Evolutionary conservation across 2,113 vertebrate genomes (phyloP).

Genomic region (Axis porcinus): DNA sequence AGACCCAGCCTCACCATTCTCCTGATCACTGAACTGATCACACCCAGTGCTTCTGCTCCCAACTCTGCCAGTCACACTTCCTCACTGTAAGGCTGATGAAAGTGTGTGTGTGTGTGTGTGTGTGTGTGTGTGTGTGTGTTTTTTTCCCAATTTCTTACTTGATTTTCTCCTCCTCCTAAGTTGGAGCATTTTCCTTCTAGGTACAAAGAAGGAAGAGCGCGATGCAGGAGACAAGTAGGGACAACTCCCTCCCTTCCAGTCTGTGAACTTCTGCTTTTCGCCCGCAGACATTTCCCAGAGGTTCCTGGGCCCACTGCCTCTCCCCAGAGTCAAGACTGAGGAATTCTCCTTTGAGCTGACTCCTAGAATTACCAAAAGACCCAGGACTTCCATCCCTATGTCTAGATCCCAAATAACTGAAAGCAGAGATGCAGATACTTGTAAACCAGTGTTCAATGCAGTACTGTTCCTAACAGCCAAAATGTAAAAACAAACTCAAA

Average conservation of each 20-base stretch:
- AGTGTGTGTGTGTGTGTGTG: no score
- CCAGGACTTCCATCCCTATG: not conserved
- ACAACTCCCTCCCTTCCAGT: not conserved
- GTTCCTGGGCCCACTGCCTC: not conserved
- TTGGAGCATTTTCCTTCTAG: not conserved
- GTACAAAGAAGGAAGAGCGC: not conserved
- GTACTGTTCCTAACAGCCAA: not conserved
- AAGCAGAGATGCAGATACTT: not conserved
- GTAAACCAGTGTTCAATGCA: not conserved
- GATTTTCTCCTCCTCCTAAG: not conserved
- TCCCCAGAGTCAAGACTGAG: not conserved
- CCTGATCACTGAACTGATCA: accelerated
- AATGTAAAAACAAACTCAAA: not conserved
- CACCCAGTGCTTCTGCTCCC: not conserved
- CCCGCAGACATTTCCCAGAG: not conserved
- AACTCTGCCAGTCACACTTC: not conserved
- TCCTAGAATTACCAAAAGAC: not conserved
- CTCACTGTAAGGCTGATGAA: not conserved
- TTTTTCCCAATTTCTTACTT: no score
- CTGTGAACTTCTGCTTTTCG: not conserved
- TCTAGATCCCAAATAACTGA: not conserved
- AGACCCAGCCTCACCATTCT: not conserved
- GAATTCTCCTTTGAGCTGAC: not conserved
- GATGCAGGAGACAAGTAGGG: no score
- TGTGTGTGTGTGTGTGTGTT: not conserved